phyloP scores from a whole-genome alignment of 2,888 invertebrate genomes.

The Eupsilia transversa region DNA sequence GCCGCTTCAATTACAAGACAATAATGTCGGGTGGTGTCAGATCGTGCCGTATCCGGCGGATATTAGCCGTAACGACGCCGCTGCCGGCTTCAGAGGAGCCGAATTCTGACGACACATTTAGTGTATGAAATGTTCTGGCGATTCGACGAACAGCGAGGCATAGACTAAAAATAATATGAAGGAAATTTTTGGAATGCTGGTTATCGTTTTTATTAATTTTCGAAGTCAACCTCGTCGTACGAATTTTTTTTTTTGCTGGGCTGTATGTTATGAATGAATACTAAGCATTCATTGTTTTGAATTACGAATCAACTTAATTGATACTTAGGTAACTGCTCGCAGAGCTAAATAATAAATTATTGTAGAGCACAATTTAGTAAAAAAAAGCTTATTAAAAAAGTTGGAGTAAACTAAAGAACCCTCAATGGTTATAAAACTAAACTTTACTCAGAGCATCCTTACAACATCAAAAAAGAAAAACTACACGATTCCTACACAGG shows the following conservation, averaged over 20 bases:
- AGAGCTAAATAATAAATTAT: not conserved
- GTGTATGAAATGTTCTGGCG: constrained; percentile 68
- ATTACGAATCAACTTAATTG: not conserved
- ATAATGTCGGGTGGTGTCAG: constrained; percentile 80
- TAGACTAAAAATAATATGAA: constrained; percentile 47
- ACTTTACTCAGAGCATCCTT: constrained; percentile 28
- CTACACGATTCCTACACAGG: constrained; percentile 64
- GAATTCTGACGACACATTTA: constrained; percentile 88
- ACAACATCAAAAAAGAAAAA: constrained; percentile 63
- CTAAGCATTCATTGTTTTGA: not conserved
- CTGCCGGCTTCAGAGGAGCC: constrained; percentile 79
- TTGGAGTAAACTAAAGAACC: not conserved
- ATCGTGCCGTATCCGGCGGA: constrained; percentile 87
- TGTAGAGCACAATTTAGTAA: not conserved
- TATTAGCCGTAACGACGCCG: constrained; percentile 82
- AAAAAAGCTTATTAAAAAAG: not conserved
- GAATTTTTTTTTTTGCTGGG: not conserved
- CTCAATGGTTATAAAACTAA: constrained; percentile 10
- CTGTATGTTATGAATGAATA: too few relatives aligned
- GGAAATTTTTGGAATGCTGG: constrained; percentile 16
- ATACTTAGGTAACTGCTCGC: not conserved
- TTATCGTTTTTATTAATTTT: constrained; percentile 19
- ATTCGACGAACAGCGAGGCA: constrained; percentile 57
- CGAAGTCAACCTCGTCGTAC: not conserved
- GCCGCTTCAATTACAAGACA: constrained; percentile 87